Conservation (phyloP, 2,113 vertebrate species). For the Symphodus melops region DNA sequence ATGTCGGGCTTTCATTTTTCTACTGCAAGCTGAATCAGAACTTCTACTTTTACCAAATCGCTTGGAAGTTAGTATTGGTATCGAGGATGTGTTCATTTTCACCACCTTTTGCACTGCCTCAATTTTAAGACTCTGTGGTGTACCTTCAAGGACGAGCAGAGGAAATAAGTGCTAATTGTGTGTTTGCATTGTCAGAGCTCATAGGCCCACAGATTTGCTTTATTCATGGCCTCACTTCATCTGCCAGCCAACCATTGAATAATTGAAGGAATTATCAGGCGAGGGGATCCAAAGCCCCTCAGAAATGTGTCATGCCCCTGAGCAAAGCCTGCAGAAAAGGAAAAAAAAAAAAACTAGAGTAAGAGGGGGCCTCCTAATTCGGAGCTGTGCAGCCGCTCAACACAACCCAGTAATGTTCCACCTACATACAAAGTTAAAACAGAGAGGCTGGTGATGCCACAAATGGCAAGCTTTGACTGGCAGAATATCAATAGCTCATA, state of each 20-base stretch:
- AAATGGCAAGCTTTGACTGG: constrained; percentile 75
- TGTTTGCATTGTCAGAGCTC: constrained; percentile 66
- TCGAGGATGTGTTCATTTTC: too few species aligned
- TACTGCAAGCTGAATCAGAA: too few species aligned
- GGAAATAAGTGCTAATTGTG: constrained; percentile 58
- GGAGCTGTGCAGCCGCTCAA: constrained; percentile 30
- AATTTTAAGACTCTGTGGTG: neutral
- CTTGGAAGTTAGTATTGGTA: too few species aligned
- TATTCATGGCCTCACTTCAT: constrained; percentile 76
- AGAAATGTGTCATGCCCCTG: constrained; percentile 81
- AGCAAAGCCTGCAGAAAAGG: constrained; percentile 71
- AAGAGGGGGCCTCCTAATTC: constrained; percentile 58
- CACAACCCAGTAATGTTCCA: constrained; percentile 55
- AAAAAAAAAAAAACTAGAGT: constrained; percentile 26
- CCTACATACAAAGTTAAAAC: constrained; percentile 69
- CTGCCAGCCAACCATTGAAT: constrained; percentile 76
- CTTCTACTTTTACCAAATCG: too few species aligned
- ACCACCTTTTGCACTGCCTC: too few species aligned
- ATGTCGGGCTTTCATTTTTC: too few species aligned
- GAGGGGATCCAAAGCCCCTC: constrained; percentile 76
- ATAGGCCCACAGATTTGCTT: constrained; percentile 72
- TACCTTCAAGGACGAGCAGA: constrained; percentile 62
- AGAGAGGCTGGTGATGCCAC: constrained; percentile 77
- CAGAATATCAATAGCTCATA: constrained; percentile 72
- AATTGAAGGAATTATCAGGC: constrained; percentile 82